These are phyloP conservation scores for Dryococelus australis DNA, from an alignment of 2,888 invertebrate species.

Conservation along the genomic window DNA sequence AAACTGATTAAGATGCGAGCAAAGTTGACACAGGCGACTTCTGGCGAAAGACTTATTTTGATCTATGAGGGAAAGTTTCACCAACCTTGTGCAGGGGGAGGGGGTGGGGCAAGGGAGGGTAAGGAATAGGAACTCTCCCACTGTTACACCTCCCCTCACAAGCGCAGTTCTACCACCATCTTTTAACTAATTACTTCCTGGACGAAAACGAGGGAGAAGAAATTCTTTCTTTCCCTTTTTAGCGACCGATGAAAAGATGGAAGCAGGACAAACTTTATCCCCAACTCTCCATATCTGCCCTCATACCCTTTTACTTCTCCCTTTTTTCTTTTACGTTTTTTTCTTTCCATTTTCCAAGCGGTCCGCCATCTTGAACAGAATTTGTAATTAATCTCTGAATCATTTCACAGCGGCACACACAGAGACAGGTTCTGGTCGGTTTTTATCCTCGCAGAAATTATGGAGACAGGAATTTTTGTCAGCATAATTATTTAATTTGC, in stretches of 20 bases:
- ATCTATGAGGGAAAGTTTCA: background rate
- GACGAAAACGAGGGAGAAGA: slow-evolving; percentile 11
- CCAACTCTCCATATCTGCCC: slow-evolving; percentile 17
- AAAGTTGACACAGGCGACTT: slow-evolving; percentile 8
- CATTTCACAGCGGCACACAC: background rate
- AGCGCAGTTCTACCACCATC: slow-evolving; percentile 23
- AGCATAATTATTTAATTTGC: background rate
- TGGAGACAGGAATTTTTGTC: background rate
- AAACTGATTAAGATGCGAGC: slow-evolving; percentile 1
- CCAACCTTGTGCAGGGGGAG: background rate
- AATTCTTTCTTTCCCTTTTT: slow-evolving; percentile 28
- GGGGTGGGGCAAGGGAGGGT: background rate
- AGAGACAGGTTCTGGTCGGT: background rate
- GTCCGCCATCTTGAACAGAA: slow-evolving; percentile 30
- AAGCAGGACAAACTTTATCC: slow-evolving; percentile 22
- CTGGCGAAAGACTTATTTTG: slow-evolving; percentile 16
- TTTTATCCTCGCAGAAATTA: background rate
- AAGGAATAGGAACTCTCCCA: background rate
- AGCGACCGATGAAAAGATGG: slow-evolving; percentile 24
- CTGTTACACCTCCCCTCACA: slow-evolving; percentile 10
- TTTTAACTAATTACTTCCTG: slow-evolving; percentile 33
- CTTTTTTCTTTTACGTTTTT: slow-evolving; percentile 17
- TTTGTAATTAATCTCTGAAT: slow-evolving; percentile 35
- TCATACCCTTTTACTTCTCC: slow-evolving; percentile 12
- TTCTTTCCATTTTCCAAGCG: background rate